Conservation (phyloP, 2,888 invertebrate genomes). For the Himalopsyche japonica region DNA sequence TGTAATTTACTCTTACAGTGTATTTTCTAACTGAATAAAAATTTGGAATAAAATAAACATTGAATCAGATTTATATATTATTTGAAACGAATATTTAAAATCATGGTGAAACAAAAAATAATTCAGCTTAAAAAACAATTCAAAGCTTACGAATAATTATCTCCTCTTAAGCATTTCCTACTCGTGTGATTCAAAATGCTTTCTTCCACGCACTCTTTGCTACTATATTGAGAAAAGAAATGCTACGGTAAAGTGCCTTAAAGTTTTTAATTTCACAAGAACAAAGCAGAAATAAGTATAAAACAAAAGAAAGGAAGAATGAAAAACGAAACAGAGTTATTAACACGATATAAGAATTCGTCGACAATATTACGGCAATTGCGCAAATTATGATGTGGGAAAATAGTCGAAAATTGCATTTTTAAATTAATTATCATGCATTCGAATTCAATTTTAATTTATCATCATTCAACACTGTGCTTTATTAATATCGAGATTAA, state of each 20-base stretch:
- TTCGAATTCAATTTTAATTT: too few species aligned
- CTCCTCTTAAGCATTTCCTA: neutral
- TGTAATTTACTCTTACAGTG: too few species aligned
- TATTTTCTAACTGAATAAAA: too few species aligned
- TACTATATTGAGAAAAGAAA: neutral
- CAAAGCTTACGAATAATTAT: neutral
- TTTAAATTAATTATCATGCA: too few species aligned
- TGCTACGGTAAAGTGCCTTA: neutral
- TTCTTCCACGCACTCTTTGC: neutral
- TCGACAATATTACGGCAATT: neutral
- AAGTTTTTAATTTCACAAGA: neutral
- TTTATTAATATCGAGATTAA: too few species aligned
- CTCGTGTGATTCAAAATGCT: neutral
- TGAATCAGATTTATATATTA: too few species aligned
- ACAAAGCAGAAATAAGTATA: neutral
- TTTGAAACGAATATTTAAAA: too few species aligned
- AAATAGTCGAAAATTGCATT: neutral
- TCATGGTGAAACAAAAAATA: neutral
- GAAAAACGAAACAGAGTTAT: neutral
- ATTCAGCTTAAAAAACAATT: neutral
- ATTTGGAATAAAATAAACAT: too few species aligned
- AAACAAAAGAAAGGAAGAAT: neutral
- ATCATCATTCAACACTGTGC: too few species aligned
- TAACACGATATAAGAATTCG: neutral
- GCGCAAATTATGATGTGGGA: neutral